phyloP scores from a whole-genome alignment of 2,888 invertebrate species.

The Azorinus chamasolen region DNA sequence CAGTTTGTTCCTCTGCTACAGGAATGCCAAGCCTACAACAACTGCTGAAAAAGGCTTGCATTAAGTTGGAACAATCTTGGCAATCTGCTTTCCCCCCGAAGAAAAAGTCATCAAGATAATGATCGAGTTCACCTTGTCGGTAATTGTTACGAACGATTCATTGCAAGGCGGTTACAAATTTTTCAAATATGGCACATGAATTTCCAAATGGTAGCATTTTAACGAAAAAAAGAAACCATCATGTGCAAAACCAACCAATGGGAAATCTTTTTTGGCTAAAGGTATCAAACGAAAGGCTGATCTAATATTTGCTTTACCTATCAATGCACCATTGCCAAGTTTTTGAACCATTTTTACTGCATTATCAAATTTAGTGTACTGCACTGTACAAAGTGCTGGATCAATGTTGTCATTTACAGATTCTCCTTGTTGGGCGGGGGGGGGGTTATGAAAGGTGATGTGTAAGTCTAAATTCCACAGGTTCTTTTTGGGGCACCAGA shows the following conservation, averaged over 20 bases:
- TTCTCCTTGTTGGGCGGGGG: too few species aligned
- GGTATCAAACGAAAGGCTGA: too few species aligned
- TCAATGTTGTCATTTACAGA: constrained; percentile 46
- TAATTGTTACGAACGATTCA: constrained; percentile 7
- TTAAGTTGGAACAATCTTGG: constrained; percentile 5
- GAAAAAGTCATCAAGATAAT: constrained; percentile 35
- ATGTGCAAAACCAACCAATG: constrained; percentile 25
- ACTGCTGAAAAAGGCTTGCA: constrained; percentile 9
- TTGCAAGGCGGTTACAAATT: too few species aligned
- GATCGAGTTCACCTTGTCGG: neutral
- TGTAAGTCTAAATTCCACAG: constrained; percentile 35
- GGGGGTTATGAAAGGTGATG: constrained; percentile 47
- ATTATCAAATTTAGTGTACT: too few species aligned
- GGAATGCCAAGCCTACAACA: neutral
- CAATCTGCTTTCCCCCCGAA: constrained; percentile 19
- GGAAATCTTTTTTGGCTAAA: too few species aligned
- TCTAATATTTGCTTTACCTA: too few species aligned
- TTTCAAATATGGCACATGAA: constrained; percentile 17
- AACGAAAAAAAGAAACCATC: constrained; percentile 28
- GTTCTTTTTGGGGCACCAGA: constrained; percentile 39
- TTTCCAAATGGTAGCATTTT: constrained; percentile 31
- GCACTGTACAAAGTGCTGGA: constrained; percentile 35
- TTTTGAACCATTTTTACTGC: too few species aligned
- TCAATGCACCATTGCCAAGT: too few species aligned
- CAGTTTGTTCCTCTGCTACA: constrained; percentile 26